Percentiles rank a stretch among this genome's conserved stretches.
phyloP scores from a whole-genome alignment of 2,113 vertebrate genomes.

The Hippocampus abdominalis region DNA sequence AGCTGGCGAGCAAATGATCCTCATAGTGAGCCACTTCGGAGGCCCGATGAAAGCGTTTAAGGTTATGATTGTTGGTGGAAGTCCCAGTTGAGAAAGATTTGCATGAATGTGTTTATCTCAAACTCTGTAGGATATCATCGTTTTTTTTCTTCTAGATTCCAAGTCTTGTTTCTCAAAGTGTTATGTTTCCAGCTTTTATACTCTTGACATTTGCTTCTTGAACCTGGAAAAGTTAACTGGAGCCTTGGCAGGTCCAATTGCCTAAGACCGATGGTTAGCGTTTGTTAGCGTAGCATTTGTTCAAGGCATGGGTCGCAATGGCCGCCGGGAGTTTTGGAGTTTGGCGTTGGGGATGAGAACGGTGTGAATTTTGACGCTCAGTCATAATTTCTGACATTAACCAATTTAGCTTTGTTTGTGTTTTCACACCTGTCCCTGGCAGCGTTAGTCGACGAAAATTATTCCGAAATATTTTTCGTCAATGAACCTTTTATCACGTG shows the following conservation, averaged over 20 bases:
- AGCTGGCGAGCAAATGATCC: not conserved
- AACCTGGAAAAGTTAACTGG: not conserved
- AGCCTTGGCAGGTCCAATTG: not conserved
- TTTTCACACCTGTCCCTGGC: too few species aligned
- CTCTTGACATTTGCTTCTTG: not conserved
- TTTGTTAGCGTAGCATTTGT: not conserved
- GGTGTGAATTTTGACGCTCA: too few species aligned
- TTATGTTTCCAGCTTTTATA: not conserved
- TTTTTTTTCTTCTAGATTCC: not conserved
- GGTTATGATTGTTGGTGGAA: not conserved
- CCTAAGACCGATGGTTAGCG: not conserved
- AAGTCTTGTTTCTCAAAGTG: not conserved
- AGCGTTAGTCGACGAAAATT: too few species aligned
- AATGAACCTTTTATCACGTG: too few species aligned
- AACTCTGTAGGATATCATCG: not conserved
- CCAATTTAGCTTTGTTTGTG: too few species aligned
- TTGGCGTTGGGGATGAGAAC: too few species aligned
- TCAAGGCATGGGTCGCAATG: not conserved
- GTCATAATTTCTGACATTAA: too few species aligned
- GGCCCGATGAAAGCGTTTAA: not conserved
- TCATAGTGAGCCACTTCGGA: not conserved
- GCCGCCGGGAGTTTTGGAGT: too few species aligned
- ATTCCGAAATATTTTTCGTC: too few species aligned
- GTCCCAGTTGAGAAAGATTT: not conserved
- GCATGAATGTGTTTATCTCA: not conserved